Evolutionary conservation across 2,797 vertebrate genomes (phyloP).

Genomic region (Xiphorhynchus erythropygius): DNA sequence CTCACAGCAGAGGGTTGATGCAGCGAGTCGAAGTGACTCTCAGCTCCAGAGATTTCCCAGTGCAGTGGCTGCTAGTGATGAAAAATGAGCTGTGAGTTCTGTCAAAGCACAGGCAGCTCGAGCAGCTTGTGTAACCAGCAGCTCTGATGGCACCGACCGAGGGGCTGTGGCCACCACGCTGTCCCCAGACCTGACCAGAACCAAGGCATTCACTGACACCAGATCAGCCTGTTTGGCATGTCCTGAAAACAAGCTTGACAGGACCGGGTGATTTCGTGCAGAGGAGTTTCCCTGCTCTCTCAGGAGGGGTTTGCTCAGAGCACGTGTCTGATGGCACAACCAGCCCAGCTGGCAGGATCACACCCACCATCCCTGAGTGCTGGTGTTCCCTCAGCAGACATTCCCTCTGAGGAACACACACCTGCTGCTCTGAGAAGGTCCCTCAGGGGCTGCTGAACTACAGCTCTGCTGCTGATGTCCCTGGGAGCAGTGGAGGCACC

Average conservation of each 20-base stretch:
- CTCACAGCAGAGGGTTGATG: no score
- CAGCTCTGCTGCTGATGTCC: neutral
- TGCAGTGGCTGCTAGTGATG: neutral
- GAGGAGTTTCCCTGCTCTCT: neutral
- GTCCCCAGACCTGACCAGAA: neutral
- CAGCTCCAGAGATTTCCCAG: neutral
- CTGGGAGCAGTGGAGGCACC: neutral
- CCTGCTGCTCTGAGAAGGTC: neutral
- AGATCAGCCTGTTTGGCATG: neutral
- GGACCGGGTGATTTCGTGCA: fast-evolving
- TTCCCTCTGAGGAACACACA: neutral
- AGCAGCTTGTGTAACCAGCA: neutral
- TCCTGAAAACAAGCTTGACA: neutral
- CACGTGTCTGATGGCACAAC: neutral
- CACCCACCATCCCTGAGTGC: no score
- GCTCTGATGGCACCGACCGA: neutral
- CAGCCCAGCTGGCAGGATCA: neutral
- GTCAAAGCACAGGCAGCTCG: neutral
- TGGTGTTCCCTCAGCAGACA: neutral
- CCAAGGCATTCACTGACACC: neutral
- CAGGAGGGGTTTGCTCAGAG: neutral
- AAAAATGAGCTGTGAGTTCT: neutral
- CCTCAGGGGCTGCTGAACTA: neutral
- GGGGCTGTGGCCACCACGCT: neutral
- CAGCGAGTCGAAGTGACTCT: neutral